Evolutionary conservation across 2,888 invertebrate genomes (phyloP).

Genomic region (Chrysomela aeneicollis): DNA sequence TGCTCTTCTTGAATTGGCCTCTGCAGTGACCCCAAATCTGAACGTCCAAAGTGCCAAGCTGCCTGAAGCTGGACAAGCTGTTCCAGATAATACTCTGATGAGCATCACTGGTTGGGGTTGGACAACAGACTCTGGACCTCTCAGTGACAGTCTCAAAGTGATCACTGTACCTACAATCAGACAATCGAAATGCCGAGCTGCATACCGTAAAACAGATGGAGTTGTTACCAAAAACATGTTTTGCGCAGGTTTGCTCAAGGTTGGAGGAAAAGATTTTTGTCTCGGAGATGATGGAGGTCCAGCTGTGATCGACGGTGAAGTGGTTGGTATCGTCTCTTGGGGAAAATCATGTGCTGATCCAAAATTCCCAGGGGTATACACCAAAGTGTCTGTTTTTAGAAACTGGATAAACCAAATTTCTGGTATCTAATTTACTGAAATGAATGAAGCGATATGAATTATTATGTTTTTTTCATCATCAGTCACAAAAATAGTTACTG

Average conservation of each 20-base stretch:
- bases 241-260: conserved; percentile 64
- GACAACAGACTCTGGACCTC: background rate
- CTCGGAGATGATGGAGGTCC: conserved; percentile 50
- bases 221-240: conserved; percentile 60
- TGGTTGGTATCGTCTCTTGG: conserved; percentile 49
- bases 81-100: conserved; percentile 18
- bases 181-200: background rate
- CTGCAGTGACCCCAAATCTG: background rate
- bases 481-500: too few relatives aligned
- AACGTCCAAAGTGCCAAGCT: conserved; percentile 9
- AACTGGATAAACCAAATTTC: conserved; percentile 27
- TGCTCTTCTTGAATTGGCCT: conserved; percentile 24
- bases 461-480: too few relatives aligned
- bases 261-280: conserved; percentile 58
- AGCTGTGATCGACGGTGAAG: conserved; percentile 33
- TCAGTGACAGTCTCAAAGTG: background rate
- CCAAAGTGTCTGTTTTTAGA: conserved; percentile 40
- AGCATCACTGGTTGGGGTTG: conserved; percentile 25
- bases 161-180: conserved; percentile 2
- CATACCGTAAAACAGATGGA: background rate
- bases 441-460: too few relatives aligned
- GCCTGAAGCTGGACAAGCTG: conserved; percentile 8
- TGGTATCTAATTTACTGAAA: background rate
- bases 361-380: conserved; percentile 47
- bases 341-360: conserved; percentile 47